Conservation (phyloP, 2,113 vertebrate genomes). For the Talpa occidentalis region DNA sequence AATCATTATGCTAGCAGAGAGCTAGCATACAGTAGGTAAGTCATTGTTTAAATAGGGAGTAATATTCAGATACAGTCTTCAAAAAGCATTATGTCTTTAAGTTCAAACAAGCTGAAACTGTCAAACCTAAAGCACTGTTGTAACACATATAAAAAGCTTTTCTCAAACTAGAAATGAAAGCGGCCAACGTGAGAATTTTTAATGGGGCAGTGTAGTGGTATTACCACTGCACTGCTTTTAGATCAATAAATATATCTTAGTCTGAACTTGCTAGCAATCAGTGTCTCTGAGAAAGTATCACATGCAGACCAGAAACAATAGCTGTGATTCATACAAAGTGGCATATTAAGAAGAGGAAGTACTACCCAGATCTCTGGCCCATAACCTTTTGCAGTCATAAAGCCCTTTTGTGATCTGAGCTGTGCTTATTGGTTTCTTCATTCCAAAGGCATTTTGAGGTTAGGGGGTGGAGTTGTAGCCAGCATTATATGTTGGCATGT, state of each 20-base stretch:
- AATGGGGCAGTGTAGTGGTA: not conserved
- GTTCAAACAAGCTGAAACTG: not conserved
- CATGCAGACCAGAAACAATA: not conserved
- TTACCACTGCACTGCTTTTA: not conserved
- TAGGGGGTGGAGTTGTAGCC: conserved; percentile 13
- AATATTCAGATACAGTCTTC: not conserved
- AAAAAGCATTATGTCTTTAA: not conserved
- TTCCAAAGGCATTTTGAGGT: conserved; percentile 24
- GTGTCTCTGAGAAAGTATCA: not conserved
- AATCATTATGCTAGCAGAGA: not conserved
- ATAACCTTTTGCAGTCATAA: not conserved
- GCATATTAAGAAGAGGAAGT: not conserved
- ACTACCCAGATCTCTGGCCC: not conserved
- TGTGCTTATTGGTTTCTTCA: not conserved
- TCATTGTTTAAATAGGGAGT: not conserved
- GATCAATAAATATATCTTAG: conserved; percentile 38
- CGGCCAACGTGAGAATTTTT: not conserved
- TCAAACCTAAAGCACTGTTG: not conserved
- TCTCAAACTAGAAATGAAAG: not conserved
- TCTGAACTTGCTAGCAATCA: not conserved
- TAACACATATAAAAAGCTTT: not conserved
- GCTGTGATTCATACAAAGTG: not conserved
- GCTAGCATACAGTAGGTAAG: not conserved
- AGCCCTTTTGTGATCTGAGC: not conserved
- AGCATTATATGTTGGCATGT: conserved; percentile 56